A percentile compares a stretch with the other conserved stretches of the same genome.
Conservation (phyloP, 2,888 invertebrate genomes). For the Dryobota labecula region DNA sequence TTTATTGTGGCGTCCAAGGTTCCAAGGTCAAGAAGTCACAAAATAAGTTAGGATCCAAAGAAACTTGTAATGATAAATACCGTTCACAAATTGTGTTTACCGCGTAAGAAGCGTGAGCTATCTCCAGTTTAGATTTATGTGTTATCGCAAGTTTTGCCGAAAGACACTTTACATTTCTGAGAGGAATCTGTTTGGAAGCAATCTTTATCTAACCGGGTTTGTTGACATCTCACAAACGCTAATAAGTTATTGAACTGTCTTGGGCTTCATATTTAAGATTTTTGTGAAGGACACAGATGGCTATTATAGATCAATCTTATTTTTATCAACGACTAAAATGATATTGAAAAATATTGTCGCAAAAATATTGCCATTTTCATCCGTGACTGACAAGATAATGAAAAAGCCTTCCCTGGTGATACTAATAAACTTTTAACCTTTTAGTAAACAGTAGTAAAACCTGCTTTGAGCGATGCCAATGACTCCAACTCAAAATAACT, state of each 20-base stretch:
- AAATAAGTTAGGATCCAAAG: slow-evolving; percentile 4
- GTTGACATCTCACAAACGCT: slow-evolving; percentile 41
- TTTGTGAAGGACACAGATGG: not conserved
- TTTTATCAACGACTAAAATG: not conserved
- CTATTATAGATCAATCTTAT: not conserved
- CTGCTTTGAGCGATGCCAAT: slow-evolving; percentile 11
- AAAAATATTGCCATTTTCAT: too few relatives aligned
- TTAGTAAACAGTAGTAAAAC: not conserved
- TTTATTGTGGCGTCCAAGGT: not conserved
- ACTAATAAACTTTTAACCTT: too few relatives aligned
- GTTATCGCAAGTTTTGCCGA: slow-evolving; percentile 45
- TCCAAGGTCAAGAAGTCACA: not conserved
- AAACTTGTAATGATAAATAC: slow-evolving; percentile 38
- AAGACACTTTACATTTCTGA: slow-evolving; percentile 36
- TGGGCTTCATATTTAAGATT: not conserved
- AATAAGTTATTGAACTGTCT: slow-evolving; percentile 38
- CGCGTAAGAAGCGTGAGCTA: slow-evolving; percentile 36
- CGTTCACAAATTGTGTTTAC: slow-evolving; percentile 43
- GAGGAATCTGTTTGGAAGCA: slow-evolving; percentile 48
- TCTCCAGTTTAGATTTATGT: slow-evolving; percentile 50
- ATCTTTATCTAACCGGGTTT: slow-evolving; percentile 49
- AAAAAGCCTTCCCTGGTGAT: not conserved
- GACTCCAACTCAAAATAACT: slow-evolving; percentile 6
- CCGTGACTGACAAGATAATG: not conserved
- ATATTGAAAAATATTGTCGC: not conserved